Conservation (phyloP, 1,140 invertebrate genomes). For the Heterodera schachtii region DNA sequence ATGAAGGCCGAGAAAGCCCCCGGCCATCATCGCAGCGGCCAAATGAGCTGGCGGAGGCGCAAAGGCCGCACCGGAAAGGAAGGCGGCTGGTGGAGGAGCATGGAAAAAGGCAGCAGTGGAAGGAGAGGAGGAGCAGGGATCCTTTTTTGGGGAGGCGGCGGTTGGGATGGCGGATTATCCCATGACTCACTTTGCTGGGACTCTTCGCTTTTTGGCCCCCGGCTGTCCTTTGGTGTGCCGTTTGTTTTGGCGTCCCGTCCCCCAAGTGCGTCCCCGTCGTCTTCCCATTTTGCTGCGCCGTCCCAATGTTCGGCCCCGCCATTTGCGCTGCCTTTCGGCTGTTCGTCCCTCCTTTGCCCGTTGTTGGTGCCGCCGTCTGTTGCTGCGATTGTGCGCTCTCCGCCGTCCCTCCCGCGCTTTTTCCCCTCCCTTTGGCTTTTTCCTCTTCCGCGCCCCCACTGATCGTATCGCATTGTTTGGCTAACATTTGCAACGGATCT, state of each 20-base stretch:
- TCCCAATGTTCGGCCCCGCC: background rate
- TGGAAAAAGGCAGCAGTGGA: background rate
- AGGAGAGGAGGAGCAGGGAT: background rate
- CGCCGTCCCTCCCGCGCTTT: background rate
- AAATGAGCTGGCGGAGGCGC: constrained; percentile 7
- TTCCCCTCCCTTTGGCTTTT: constrained; percentile 3
- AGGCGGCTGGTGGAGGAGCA: background rate
- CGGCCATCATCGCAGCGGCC: constrained; percentile 6
- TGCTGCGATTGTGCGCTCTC: background rate
- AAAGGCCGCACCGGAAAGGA: background rate
- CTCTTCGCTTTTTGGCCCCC: constrained; percentile 14
- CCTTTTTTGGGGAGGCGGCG: too few species aligned
- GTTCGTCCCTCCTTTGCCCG: background rate
- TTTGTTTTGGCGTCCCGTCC: background rate
- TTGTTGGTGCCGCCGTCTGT: background rate
- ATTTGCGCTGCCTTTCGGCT: background rate
- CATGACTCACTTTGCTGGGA: constrained; percentile 18
- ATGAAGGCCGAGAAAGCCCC: background rate
- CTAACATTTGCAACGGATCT: constrained; percentile 29
- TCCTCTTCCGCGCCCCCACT: constrained; percentile 18
- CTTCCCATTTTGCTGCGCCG: background rate
- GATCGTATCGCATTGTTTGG: constrained; percentile 32
- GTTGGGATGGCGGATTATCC: background rate
- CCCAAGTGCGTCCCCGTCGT: background rate
- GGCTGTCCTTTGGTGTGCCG: background rate